phyloP scores from a whole-genome alignment of 1,140 invertebrate genomes.

The Nylanderia fulva region DNA sequence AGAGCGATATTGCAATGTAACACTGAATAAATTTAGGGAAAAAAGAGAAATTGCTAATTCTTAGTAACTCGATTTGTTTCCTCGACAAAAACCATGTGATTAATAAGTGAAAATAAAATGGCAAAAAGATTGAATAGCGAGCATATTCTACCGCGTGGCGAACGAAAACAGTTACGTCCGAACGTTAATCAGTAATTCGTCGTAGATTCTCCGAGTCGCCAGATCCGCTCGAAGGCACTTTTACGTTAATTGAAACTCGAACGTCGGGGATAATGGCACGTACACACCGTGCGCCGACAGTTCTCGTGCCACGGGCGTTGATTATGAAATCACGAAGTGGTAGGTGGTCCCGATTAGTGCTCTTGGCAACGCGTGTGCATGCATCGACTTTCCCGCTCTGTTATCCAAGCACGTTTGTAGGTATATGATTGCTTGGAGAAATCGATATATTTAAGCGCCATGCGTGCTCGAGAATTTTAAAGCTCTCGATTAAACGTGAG shows the following conservation, averaged over 20 bases:
- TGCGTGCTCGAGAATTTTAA: neutral
- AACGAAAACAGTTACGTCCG: neutral
- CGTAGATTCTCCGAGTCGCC: slow-evolving; percentile 37
- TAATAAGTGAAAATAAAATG: neutral
- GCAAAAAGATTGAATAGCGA: neutral
- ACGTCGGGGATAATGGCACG: slow-evolving; percentile 70
- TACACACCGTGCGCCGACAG: slow-evolving; percentile 45
- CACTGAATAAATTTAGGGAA: neutral
- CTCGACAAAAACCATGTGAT: neutral
- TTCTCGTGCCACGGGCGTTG: slow-evolving; percentile 70
- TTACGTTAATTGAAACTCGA: slow-evolving; percentile 72
- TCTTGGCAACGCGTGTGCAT: slow-evolving; percentile 63
- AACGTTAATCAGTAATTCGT: slow-evolving; percentile 56
- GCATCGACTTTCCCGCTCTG: slow-evolving; percentile 45
- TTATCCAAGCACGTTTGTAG: neutral
- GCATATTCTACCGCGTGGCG: neutral
- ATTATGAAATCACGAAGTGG: slow-evolving; percentile 76
- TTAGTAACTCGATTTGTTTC: neutral
- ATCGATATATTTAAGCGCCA: neutral
- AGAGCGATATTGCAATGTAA: neutral
- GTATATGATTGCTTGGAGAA: neutral
- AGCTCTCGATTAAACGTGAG: neutral
- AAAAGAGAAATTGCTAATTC: neutral
- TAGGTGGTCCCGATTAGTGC: slow-evolving; percentile 76
- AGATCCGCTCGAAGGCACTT: slow-evolving; percentile 43